Evolutionary conservation across 2,888 invertebrate genomes (phyloP).

Genomic region (Lordiphosa fenestrarum): DNA sequence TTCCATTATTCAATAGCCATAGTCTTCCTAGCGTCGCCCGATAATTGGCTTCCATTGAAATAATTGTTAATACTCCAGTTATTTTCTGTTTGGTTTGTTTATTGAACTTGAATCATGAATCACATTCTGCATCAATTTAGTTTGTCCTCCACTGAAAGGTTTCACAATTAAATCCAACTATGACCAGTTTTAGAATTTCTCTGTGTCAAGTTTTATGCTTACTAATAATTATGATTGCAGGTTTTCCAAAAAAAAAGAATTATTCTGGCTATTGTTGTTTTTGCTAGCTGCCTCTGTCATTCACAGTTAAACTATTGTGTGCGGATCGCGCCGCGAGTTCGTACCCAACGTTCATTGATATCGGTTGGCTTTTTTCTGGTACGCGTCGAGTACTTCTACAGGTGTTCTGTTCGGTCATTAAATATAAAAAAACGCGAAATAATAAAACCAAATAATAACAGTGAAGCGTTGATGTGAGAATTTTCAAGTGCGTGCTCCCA

Average conservation of each 20-base stretch:
- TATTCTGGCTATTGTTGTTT: constrained; percentile 19
- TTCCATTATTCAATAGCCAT: too few species aligned
- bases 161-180: constrained; percentile 26
- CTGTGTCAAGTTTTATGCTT: constrained; percentile 14
- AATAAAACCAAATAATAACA: constrained; percentile 1
- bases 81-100: background rate
- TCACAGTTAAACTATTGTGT: constrained; percentile 40
- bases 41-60: too few species aligned
- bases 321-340: constrained; percentile 43
- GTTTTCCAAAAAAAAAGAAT: constrained; percentile 16
- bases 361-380: constrained; percentile 36
- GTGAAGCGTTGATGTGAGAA: constrained; percentile 20
- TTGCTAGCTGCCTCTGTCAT: constrained; percentile 14
- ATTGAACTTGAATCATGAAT: constrained; percentile 7
- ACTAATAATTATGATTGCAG: constrained; percentile 46
- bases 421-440: constrained; percentile 13
- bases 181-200: constrained; percentile 24
- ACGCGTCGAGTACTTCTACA: constrained; percentile 5
- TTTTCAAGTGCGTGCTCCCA: constrained; percentile 7
- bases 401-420: constrained; percentile 17
- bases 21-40: too few species aligned
- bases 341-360: constrained; percentile 39
- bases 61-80: too few species aligned
- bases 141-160: background rate
- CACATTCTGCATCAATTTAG: constrained; percentile 2